A percentile compares a stretch with the other conserved stretches of the same genome.
phyloP scores from a whole-genome alignment of 2,797 vertebrate species.

The Sebastes baramenuke region DNA sequence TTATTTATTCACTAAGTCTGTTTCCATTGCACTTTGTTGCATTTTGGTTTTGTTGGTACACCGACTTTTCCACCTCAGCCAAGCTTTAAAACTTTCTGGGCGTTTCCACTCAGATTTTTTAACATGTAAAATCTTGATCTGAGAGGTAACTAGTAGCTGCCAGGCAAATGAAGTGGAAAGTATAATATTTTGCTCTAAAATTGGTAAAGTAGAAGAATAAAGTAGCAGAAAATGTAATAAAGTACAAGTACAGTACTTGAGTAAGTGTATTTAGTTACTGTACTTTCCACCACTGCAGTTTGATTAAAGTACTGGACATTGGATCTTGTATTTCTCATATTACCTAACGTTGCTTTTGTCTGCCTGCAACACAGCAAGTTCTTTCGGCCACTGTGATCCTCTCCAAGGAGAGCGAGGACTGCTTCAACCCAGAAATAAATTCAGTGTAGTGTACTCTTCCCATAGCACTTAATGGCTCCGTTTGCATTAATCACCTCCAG shows the following conservation, averaged over 20 bases:
- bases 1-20: not conserved
- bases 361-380: conserved; percentile 41
- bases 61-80: too few species aligned
- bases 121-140: not conserved
- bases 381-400: conserved; percentile 50
- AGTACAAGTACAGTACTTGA: not conserved
- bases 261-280: not conserved
- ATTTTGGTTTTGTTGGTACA: not conserved
- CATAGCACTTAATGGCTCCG: conserved; percentile 52
- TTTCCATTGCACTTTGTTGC: not conserved
- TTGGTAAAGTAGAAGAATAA: too few species aligned
- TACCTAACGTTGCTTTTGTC: conserved; percentile 37
- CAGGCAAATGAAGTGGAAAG: not conserved
- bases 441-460: conserved; percentile 57
- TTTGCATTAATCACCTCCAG: conserved; percentile 76
- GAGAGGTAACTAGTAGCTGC: not conserved
- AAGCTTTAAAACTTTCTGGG: too few species aligned
- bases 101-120: not conserved
- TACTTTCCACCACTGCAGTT: not conserved
- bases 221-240: not conserved
- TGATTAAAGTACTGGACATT: not conserved
- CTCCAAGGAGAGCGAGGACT: conserved; percentile 68
- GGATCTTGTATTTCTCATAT: conserved; percentile 16
- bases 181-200: too few species aligned
- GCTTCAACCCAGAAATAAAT: conserved; percentile 71